phyloP scores from a whole-genome alignment of 2,113 vertebrate species.

The Indicator indicator region DNA sequence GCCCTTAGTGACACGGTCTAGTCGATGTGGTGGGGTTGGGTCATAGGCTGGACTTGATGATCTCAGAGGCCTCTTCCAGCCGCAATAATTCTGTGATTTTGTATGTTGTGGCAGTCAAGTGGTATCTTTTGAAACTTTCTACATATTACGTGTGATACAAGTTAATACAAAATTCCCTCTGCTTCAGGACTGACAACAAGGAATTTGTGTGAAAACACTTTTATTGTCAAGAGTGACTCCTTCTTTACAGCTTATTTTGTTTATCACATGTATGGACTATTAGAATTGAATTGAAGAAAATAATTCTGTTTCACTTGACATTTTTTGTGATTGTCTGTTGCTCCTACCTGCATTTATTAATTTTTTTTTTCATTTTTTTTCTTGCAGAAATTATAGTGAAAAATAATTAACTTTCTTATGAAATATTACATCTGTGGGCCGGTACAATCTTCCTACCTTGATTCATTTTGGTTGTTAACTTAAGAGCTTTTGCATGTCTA shows the following conservation, averaged over 20 bases:
- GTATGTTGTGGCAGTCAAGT: background rate
- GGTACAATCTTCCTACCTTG: background rate
- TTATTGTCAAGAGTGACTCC: background rate
- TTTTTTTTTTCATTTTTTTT: background rate
- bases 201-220: background rate
- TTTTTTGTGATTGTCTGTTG: background rate
- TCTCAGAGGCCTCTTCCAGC: too few relatives aligned
- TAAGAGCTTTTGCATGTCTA: constrained; percentile 27
- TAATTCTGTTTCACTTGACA: background rate
- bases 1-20: too few relatives aligned
- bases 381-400: constrained; percentile 10
- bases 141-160: background rate
- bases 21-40: too few relatives aligned
- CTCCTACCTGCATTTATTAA: background rate
- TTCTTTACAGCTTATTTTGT: background rate
- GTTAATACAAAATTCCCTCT: background rate
- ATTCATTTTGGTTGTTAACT: constrained; percentile 15
- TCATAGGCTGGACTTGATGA: too few relatives aligned
- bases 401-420: constrained; percentile 1
- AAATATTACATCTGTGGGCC: background rate
- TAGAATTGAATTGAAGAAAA: background rate
- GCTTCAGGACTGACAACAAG: background rate
- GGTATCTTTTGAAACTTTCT: background rate
- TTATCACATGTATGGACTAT: background rate
- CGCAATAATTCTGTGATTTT: too few relatives aligned